Evolutionary conservation across 2,888 invertebrate genomes (phyloP).

Genomic region (Drosophila infuscata): DNA sequence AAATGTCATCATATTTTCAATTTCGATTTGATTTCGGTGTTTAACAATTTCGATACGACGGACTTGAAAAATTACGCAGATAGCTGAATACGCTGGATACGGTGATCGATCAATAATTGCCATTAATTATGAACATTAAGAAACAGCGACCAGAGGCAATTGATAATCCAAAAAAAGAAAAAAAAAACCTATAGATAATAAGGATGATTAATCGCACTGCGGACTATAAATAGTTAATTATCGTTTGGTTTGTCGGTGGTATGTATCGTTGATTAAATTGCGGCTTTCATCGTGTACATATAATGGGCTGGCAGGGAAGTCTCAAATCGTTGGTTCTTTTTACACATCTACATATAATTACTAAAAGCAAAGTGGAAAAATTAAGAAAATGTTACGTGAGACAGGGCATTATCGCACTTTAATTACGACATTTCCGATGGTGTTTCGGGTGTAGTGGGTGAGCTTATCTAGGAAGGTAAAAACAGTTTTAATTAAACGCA

Average conservation of each 20-base stretch:
- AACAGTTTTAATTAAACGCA: constrained; percentile 65
- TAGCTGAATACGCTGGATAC: constrained; percentile 12
- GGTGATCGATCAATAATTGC: constrained; percentile 39
- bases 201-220: constrained; percentile 28
- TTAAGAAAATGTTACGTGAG: constrained; percentile 46
- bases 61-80: constrained; percentile 42
- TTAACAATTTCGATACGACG: constrained; percentile 16
- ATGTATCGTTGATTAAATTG: background rate
- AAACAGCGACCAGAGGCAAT: constrained; percentile 20
- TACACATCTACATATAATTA: constrained; percentile 5
- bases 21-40: too few relatives aligned
- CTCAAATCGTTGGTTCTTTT: background rate
- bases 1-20: background rate
- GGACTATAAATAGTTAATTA: constrained; percentile 22
- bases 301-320: constrained; percentile 16
- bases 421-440: constrained; percentile 57
- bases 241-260: constrained; percentile 1
- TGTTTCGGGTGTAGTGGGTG: constrained; percentile 30
- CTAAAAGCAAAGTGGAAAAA: constrained; percentile 13
- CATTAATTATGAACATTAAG: constrained; percentile 39
- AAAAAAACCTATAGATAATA: constrained; percentile 15
- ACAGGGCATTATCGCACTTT: constrained; percentile 51
- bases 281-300: background rate
- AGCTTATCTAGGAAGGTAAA: constrained; percentile 63
- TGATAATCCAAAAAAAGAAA: constrained; percentile 52